phyloP scores from a whole-genome alignment of 1,140 invertebrate species.

The Apis florea region DNA sequence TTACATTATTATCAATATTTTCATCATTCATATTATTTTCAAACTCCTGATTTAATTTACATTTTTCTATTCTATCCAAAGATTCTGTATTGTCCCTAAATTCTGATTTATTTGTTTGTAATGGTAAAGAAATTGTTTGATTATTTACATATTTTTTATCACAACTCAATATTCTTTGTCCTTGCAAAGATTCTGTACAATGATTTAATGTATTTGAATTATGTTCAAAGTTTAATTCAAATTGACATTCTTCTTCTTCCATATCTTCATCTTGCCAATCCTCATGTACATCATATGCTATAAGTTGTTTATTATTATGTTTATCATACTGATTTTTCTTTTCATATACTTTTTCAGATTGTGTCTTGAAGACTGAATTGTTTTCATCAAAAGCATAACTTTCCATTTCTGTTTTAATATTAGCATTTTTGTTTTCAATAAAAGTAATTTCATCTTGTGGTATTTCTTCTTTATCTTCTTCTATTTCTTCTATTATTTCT shows the following conservation, averaged over 20 bases:
- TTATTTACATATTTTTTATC: slow-evolving; percentile 49
- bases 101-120: slow-evolving; percentile 48
- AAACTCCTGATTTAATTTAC: slow-evolving; percentile 35
- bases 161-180: neutral
- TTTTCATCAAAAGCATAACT: slow-evolving; percentile 48
- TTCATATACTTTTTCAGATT: slow-evolving; percentile 21
- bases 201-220: slow-evolving; percentile 19
- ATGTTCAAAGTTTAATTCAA: slow-evolving; percentile 9
- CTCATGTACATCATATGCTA: slow-evolving; percentile 73
- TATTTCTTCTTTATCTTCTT: slow-evolving; percentile 61
- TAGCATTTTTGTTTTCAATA: slow-evolving; percentile 38
- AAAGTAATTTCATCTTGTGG: neutral
- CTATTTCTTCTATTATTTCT: slow-evolving; percentile 73
- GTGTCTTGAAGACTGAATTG: slow-evolving; percentile 17
- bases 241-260: slow-evolving; percentile 60
- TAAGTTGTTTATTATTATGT: slow-evolving; percentile 56
- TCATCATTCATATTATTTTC: slow-evolving; percentile 56
- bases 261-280: slow-evolving; percentile 78
- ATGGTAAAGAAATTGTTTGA: slow-evolving; percentile 19
- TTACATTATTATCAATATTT: slow-evolving; percentile 64
- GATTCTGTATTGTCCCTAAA: slow-evolving; percentile 28
- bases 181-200: slow-evolving; percentile 19
- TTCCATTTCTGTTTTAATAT: slow-evolving; percentile 13
- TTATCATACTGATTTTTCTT: slow-evolving; percentile 6
- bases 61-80: slow-evolving; percentile 27